Evolutionary conservation across 2,888 invertebrate genomes (phyloP).

Genomic region (Achlya flavicornis): DNA sequence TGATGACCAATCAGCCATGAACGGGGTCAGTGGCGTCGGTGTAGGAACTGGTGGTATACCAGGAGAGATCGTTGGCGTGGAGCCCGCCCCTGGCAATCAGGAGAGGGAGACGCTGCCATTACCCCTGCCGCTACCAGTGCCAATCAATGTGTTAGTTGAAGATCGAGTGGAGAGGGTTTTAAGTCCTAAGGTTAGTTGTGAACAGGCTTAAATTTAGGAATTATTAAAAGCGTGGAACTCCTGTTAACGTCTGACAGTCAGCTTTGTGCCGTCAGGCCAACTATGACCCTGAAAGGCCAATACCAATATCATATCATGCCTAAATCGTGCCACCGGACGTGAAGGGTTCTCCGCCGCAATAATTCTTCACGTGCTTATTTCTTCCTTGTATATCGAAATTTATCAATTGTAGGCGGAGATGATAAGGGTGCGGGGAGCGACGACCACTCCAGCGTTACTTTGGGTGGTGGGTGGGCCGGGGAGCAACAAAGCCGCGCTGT

Average conservation of each 20-base stretch:
- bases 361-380: too few species aligned
- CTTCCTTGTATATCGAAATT: neutral
- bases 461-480: conserved; percentile 94
- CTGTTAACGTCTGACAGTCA: too few species aligned
- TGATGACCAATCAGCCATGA: conserved; percentile 86
- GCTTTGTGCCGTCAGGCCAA: too few species aligned
- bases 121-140: conserved; percentile 23
- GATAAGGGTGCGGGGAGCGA: conserved; percentile 64
- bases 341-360: too few species aligned
- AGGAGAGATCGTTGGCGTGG: conserved; percentile 85
- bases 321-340: too few species aligned
- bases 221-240: conserved; percentile 13
- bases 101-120: conserved; percentile 11
- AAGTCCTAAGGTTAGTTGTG: conserved; percentile 57
- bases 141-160: conserved; percentile 32
- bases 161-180: conserved; percentile 45
- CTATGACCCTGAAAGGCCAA: too few species aligned
- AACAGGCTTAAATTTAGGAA: neutral
- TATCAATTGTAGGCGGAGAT: conserved; percentile 55
- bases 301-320: too few species aligned
- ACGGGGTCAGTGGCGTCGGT: conserved; percentile 84
- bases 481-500: conserved; percentile 93
- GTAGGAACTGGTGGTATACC: conserved; percentile 86
- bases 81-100: conserved; percentile 74
- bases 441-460: conserved; percentile 66